Evolutionary conservation across 2,888 invertebrate genomes (phyloP), one percentile per base, ranked within the genome.

Genomic region (Drosophila paramelanica): DNA sequence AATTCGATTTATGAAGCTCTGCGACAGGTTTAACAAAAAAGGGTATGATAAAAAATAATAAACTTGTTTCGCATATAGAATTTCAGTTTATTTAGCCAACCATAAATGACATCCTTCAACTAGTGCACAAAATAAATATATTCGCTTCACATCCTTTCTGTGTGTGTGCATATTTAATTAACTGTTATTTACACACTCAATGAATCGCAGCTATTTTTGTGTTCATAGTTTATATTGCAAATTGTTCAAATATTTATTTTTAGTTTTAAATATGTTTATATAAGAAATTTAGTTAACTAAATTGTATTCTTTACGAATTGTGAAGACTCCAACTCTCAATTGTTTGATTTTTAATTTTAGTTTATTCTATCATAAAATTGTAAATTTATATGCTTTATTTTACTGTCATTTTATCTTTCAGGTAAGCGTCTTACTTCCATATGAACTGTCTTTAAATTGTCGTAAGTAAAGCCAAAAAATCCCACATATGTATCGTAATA

Each of bases 1-100:
- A 64, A 74, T 85, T 67, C 67, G 67, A 71, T 85, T 82, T 77
- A 77, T 68, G 81, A 58, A 57, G 71, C 66, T 67, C 67, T 64
- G 36, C 20, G 64, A 55, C 55, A 65, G 36, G 10, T 59, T 17
- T 17, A 51, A 33, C 46, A 56, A 41, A 17, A 17, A 13, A 13
- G 11, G 14, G 25, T 14, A 13, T 23, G 25, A 36, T 23, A 38
- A 38, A 25, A 33, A 52, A 58, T 39, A 43, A 57, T 42, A n/a
- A 36, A 67, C 38, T 61, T 69, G 56, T 64, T 79, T 62, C 66
- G 68, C 72, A 62, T 59, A 41, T 58, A 60, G 25, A 31, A 53
- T 72, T 53, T 52, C 27, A 38, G 45, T 73, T 79, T 71, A 72
- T 81, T 84, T 74, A 68, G 60, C 45, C 84, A 66, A 47, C 65